Conservation (phyloP, 2,113 vertebrate genomes). For the Rhipidura dahli region DNA sequence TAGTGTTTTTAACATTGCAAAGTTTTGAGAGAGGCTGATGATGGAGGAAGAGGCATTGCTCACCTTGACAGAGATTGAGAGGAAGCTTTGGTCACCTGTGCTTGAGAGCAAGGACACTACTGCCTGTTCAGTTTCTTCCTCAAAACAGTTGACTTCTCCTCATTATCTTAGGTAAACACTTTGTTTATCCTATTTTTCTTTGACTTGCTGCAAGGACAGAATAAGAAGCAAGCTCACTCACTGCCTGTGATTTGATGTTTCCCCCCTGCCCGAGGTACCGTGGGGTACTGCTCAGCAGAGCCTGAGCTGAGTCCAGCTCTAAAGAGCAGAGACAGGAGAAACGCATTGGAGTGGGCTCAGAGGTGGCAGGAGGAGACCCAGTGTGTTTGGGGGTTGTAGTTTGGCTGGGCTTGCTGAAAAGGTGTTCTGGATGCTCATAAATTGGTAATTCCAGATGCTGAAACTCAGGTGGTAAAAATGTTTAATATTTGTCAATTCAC, state of each 20-base stretch:
- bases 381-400: rapidly evolving
- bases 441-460: not conserved
- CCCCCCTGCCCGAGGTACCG: not conserved
- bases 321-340: not conserved
- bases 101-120: not conserved
- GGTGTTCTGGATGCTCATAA: not conserved
- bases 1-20: not conserved
- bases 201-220: not conserved
- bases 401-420: not conserved
- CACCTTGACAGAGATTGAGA: not conserved
- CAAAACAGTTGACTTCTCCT: not conserved
- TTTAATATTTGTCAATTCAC: not conserved
- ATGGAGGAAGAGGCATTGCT: not conserved
- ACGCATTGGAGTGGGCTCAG: rapidly evolving
- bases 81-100: not conserved
- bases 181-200: not conserved
- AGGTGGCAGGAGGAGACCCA: not conserved
- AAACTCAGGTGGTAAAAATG: constrained; percentile 7
- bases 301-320: not conserved
- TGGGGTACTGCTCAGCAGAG: not conserved
- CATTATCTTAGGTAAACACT: not conserved
- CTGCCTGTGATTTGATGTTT: not conserved
- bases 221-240: not conserved
- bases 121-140: not conserved
- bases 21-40: not conserved